Percentiles rank a stretch among this genome's conserved stretches.
Evolutionary conservation across 2,888 invertebrate genomes (phyloP).

Genomic region (Parnassius glacialis): DNA sequence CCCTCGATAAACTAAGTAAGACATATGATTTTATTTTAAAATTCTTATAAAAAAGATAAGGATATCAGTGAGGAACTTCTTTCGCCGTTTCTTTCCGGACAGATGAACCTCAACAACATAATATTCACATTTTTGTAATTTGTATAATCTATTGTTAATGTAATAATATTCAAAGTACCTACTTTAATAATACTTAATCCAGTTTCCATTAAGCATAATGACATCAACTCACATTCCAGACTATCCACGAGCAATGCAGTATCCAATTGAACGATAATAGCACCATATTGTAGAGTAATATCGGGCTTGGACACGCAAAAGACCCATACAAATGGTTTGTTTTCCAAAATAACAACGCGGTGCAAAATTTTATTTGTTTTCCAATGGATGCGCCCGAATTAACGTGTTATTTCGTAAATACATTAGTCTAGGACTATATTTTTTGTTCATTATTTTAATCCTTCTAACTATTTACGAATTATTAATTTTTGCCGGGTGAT

Average conservation of each 20-base stretch:
- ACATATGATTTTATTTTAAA: too few species aligned
- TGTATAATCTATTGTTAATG: too few species aligned
- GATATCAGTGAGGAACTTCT: too few species aligned
- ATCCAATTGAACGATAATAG: slow-evolving; percentile 29
- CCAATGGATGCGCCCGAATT: slow-evolving; percentile 17
- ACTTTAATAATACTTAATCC: background rate
- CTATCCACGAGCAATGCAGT: slow-evolving; percentile 18
- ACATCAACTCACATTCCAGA: slow-evolving; percentile 8
- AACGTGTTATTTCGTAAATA: slow-evolving; percentile 24
- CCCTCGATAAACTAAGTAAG: too few species aligned
- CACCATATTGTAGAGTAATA: slow-evolving; percentile 26
- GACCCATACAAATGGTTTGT: slow-evolving; percentile 23
- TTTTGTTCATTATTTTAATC: too few species aligned
- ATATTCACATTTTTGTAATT: too few species aligned
- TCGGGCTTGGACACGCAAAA: slow-evolving; percentile 25
- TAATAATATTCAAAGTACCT: background rate
- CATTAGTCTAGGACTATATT: background rate
- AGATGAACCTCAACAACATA: too few species aligned
- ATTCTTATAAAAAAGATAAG: too few species aligned
- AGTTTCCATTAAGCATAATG: slow-evolving; percentile 13
- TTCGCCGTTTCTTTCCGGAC: too few species aligned
- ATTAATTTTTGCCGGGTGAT: too few species aligned
- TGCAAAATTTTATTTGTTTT: slow-evolving; percentile 17
- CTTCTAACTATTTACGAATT: too few species aligned
- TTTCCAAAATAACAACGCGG: slow-evolving; percentile 23